phyloP scores from a whole-genome alignment of 2,113 vertebrate species.

The Ammodytes marinus region DNA sequence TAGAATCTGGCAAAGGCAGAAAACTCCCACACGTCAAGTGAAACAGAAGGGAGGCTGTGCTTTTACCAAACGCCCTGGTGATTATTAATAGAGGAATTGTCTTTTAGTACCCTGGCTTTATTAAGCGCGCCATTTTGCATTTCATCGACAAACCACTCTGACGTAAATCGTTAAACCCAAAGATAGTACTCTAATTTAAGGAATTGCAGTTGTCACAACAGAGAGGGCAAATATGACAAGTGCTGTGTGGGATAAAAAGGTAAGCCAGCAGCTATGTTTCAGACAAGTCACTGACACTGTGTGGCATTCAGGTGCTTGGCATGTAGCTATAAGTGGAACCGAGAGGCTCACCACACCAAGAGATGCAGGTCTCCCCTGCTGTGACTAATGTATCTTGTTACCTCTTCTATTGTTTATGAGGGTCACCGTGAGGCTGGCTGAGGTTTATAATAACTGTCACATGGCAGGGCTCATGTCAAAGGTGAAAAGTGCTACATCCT shows the following conservation, averaged over 20 bases:
- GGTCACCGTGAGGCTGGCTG: conserved; percentile 15
- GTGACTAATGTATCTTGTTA: conserved; percentile 39
- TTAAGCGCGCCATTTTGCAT: conserved; percentile 5
- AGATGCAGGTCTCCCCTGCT: background rate
- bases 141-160: conserved; percentile 41
- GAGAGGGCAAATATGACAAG: conserved; percentile 21
- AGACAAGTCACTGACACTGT: conserved; percentile 19
- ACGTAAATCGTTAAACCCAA: conserved; percentile 39
- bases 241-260: background rate
- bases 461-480: conserved; percentile 26
- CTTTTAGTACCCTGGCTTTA: conserved; percentile 21
- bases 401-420: conserved; percentile 44
- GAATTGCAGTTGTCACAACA: conserved; percentile 41
- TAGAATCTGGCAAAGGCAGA: conserved; percentile 52
- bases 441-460: conserved; percentile 37
- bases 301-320: conserved; percentile 19
- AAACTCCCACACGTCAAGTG: conserved; percentile 35
- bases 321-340: conserved; percentile 33
- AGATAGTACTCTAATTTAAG: conserved; percentile 64
- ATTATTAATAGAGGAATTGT: conserved; percentile 65
- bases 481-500: conserved; percentile 10
- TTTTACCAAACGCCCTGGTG: conserved; percentile 42
- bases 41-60: conserved; percentile 36
- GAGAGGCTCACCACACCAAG: background rate
- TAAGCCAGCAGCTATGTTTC: conserved; percentile 39